Evolutionary conservation across 2,888 invertebrate species (phyloP), one percentile per base, ranked within the genome.

Genomic region (Oscheius myriophilus): DNA sequence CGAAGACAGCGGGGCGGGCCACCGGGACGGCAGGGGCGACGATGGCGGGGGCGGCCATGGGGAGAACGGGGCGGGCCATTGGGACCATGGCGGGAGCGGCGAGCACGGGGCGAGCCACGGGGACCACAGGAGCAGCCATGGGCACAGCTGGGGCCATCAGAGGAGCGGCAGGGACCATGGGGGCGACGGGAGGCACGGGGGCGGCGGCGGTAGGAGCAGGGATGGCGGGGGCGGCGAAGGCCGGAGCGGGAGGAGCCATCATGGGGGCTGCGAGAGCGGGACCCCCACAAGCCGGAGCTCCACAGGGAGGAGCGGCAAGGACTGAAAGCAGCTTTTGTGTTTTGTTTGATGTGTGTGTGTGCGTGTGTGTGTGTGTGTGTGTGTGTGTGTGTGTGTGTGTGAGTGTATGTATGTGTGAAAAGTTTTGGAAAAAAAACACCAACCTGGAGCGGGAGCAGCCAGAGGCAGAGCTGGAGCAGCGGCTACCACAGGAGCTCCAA

Each of bases 61-160:
- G 68, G 61, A 72, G 70, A 4, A 71, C 58, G 45, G 69, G 58
- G 16, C 72, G 73, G 55, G 73, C 73, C 9, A 73, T 73, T 57
- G 75, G 73, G 55, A 73, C 73, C 9, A 73, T 73, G 57, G 75
- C 73, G 12, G 71, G 71, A 46, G 71, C 21, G 18, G 67, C 26
- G 26, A 67, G 71, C 49, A 72, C 72, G 18, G 41, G 55, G 25
- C 68, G 68, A 23, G 73, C 67, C 39, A 49, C 55, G 42, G 61
- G 62, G 9, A 9, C 33, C 14, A 57, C 6, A 75, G 58, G 18
- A 14, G 58, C 33, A 67, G 67, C 72, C 46, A 72, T 21, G 18
- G 67, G 41, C 21, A 67, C 74, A 57, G 70, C 73, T 25, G 39
- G 39, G 21, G 72, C 67, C 14, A 72, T 67, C 23, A 58, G 65